Evolutionary conservation across 2,797 vertebrate genomes (phyloP).

Genomic region (Syngnathus rostellatus): DNA sequence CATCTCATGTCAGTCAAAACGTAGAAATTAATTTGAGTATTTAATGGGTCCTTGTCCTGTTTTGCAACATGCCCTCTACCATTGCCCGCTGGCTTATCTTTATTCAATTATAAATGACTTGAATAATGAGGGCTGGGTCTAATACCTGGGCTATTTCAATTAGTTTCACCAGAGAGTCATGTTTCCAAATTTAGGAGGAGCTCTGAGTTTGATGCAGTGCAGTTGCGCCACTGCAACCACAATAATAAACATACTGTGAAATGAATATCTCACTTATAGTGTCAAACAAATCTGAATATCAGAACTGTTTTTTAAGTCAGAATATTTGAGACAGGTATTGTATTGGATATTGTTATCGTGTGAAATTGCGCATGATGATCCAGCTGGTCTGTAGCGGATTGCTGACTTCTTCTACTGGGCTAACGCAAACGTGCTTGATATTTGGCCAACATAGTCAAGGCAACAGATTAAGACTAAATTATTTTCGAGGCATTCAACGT

Average conservation of each 20-base stretch:
- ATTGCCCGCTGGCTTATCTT: background rate
- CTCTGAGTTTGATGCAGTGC: background rate
- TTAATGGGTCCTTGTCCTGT: background rate
- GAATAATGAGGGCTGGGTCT: background rate
- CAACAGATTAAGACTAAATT: too few species aligned
- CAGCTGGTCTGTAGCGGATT: too few species aligned
- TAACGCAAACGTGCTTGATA: too few species aligned
- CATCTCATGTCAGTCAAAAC: background rate
- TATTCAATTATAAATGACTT: background rate
- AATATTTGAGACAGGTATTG: background rate
- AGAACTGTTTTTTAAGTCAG: background rate
- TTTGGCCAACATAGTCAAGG: too few species aligned
- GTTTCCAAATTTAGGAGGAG: too few species aligned
- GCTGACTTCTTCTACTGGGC: too few species aligned
- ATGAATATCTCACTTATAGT: background rate
- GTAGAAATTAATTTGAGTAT: background rate
- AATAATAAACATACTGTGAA: slow-evolving; percentile 1
- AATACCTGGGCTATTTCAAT: background rate
- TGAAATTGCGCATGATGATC: background rate
- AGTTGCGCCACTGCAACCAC: background rate
- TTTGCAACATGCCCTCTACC: background rate
- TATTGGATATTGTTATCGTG: background rate
- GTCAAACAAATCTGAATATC: background rate
- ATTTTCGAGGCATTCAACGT: too few species aligned
- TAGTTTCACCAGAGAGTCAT: background rate